Evolutionary conservation across 2,113 vertebrate genomes (phyloP), one percentile per base, ranked within the genome.

Genomic region (Peromyscus maniculatus): DNA sequence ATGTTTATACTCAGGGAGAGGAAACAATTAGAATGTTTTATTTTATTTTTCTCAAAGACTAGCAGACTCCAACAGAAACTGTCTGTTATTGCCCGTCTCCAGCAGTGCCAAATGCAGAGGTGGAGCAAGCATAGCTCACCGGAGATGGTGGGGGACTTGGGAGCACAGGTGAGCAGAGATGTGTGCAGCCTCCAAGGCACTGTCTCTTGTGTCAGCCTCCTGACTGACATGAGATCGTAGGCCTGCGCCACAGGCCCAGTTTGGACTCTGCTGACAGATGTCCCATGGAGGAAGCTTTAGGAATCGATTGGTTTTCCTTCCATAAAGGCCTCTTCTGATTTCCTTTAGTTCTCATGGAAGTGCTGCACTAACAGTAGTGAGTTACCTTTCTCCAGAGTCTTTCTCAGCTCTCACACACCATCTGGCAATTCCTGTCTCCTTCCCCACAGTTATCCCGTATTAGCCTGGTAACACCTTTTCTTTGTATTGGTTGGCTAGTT

Each of bases 1-100:
- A 5, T 96, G 59, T 96, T 97, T 94, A 95, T 94, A 66, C 33
- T 92, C 59, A 36, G 75, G 71, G 83, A 93, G 95, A 92, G 93
- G 96, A 96, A 95, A 67, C 8, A 6, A 92, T 96, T 95, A 95
- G 91, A 84, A 79, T 66, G 26, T 39, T 93, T 91, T 75, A 80
- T 92, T 87, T 93, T 96, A 52, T 93, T 46, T 80, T 80, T 43
- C 67, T 26, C 17, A 7, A 88, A 64, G 74, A 77, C 49, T 94
- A 67, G 64, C 87, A 93, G 75, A 75, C 79, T 88, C 89, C 36
- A 55, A 3, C 39, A 95, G n/a, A 91, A 92, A 49, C 91, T 13
- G 11, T 84, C 77, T 96, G 36, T 89, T 87, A 74, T 46, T 19
- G 16, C 19, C 28, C n/a, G 5, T 87, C 31, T 21, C 13, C 4